These are phyloP conservation scores for Tinea trinotella DNA, from an alignment of 2,888 invertebrate genomes.

Conservation along the genomic window DNA sequence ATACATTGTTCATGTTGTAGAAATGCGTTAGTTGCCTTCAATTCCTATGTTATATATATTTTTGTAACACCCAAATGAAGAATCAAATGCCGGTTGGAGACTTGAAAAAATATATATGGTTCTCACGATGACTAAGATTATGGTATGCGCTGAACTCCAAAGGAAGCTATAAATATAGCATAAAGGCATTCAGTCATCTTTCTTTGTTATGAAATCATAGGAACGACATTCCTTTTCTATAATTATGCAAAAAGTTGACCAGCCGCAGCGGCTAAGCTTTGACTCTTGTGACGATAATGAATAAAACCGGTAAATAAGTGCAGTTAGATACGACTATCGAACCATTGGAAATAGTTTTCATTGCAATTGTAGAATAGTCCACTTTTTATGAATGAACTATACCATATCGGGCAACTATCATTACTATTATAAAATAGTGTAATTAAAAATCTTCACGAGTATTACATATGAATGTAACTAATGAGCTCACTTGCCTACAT, in stretches of 20 bases:
- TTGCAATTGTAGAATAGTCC: background rate
- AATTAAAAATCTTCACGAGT: background rate
- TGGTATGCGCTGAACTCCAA: background rate
- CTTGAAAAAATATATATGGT: constrained; percentile 21
- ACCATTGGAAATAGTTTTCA: background rate
- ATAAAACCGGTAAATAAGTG: background rate
- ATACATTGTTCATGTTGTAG: constrained; percentile 37
- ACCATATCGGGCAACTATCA: too few relatives aligned
- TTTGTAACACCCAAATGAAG: background rate
- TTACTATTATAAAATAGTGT: background rate
- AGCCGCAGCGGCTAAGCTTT: constrained; percentile 62
- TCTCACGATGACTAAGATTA: constrained; percentile 33
- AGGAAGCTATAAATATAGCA: constrained; percentile 20
- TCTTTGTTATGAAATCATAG: constrained; percentile 67
- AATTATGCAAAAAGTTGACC: constrained; percentile 69
- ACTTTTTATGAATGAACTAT: background rate
- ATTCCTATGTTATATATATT: background rate
- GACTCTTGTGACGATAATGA: constrained; percentile 26
- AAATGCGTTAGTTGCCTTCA: constrained; percentile 34
- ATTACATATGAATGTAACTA: background rate
- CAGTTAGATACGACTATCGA: background rate
- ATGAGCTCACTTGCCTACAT: constrained; percentile 32
- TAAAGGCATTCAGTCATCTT: constrained; percentile 49
- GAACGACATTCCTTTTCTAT: constrained; percentile 60
- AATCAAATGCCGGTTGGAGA: background rate